These are phyloP conservation scores for Halichoeres trimaculatus DNA, from an alignment of 2,113 vertebrate genomes.

Conservation along the genomic window DNA sequence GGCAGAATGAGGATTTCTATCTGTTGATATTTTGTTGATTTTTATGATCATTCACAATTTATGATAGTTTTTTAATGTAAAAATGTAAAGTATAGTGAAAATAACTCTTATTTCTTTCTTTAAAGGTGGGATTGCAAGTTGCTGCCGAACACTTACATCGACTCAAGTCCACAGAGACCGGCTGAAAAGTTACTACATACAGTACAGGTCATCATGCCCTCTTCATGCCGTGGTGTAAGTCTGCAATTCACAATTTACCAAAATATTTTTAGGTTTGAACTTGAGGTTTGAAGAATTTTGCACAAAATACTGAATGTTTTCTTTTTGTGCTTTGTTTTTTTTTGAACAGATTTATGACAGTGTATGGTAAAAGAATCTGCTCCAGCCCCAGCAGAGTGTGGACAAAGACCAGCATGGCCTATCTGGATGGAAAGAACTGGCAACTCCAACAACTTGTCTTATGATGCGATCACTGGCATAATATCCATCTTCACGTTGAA, in stretches of 20 bases:
- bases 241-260: not conserved
- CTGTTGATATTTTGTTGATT: not conserved
- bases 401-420: constrained; percentile 60
- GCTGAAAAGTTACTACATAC: constrained; percentile 53
- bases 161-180: not conserved
- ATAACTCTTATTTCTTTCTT: constrained; percentile 17
- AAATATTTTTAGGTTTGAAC: not conserved
- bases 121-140: constrained; percentile 54
- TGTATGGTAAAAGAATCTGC: constrained; percentile 54
- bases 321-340: constrained; percentile 26
- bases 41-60: not conserved
- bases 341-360: constrained; percentile 72
- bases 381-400: constrained; percentile 19
- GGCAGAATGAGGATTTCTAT: fast-evolving
- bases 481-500: not conserved
- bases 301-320: not conserved
- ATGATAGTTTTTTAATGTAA: not conserved
- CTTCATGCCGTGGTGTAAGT: constrained; percentile 75
- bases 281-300: not conserved
- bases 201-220: constrained; percentile 39
- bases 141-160: constrained; percentile 36
- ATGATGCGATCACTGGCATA: not conserved
- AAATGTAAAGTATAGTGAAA: not conserved
- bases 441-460: fast-evolving
- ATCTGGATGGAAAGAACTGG: constrained; percentile 55